A percentile compares a stretch with the other conserved stretches of the same genome.
phyloP scores from a whole-genome alignment of 1,140 invertebrate genomes.

The Batillaria attramentaria region DNA sequence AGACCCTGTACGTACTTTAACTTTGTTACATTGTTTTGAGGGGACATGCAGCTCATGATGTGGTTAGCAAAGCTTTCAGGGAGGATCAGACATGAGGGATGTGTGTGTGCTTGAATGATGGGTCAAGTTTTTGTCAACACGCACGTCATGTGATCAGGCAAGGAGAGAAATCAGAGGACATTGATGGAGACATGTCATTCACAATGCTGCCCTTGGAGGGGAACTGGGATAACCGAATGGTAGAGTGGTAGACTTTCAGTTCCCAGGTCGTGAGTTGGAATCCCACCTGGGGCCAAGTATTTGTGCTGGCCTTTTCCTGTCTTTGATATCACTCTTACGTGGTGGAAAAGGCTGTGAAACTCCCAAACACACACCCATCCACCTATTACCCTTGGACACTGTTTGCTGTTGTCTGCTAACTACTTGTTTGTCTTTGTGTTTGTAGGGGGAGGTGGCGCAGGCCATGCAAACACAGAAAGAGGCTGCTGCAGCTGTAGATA shows the following conservation, averaged over 20 bases:
- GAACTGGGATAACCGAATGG: too few relatives aligned
- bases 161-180: not conserved
- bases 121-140: not conserved
- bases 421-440: not conserved
- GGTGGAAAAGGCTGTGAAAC: too few relatives aligned
- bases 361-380: too few relatives aligned
- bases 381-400: not conserved
- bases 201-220: not conserved
- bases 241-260: too few relatives aligned
- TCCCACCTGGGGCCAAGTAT: too few relatives aligned
- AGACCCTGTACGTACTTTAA: conserved; percentile 58
- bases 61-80: not conserved
- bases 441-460: conserved; percentile 51
- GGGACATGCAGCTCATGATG: not conserved
- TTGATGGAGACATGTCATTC: not conserved
- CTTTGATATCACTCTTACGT: too few relatives aligned
- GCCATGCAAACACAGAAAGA: conserved; percentile 56
- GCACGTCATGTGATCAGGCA: not conserved
- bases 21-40: not conserved
- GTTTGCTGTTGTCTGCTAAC: not conserved
- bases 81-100: not conserved
- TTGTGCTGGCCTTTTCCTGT: too few relatives aligned
- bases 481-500: conserved; percentile 67
- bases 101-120: not conserved
- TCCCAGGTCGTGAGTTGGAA: too few relatives aligned